Conservation (phyloP, 2,113 vertebrate genomes). For the Ursus arctos region DNA sequence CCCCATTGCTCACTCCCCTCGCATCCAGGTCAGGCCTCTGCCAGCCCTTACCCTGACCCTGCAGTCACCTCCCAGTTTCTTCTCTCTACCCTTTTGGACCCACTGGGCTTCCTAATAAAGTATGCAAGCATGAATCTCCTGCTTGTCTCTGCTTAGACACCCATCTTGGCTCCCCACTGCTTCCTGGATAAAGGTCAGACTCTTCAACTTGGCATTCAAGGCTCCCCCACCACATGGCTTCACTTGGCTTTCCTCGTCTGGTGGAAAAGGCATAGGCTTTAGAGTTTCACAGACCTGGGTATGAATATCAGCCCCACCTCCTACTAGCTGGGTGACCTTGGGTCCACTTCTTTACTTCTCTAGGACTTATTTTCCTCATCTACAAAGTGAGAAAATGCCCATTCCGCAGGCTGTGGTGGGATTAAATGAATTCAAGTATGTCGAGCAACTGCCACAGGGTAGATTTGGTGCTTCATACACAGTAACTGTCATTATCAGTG, state of each 20-base stretch:
- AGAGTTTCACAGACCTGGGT: slow-evolving; percentile 6
- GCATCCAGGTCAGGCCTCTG: not conserved
- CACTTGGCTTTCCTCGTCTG: slow-evolving; percentile 41
- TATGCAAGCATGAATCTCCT: slow-evolving; percentile 28
- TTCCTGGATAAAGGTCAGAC: slow-evolving; percentile 52
- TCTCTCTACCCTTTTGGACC: not conserved
- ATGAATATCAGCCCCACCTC: slow-evolving; percentile 7
- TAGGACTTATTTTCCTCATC: slow-evolving; percentile 54
- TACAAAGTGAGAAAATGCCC: slow-evolving; percentile 49
- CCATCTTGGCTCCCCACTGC: slow-evolving; percentile 17
- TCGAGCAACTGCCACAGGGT: not conserved
- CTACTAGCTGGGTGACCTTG: not conserved
- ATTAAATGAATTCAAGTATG: slow-evolving; percentile 38
- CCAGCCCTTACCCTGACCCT: not conserved
- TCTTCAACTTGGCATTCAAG: slow-evolving; percentile 46
- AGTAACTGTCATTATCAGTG: slow-evolving; percentile 16
- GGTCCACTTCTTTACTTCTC: slow-evolving; percentile 28
- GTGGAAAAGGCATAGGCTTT: not conserved
- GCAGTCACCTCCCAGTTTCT: not conserved
- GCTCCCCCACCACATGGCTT: not conserved
- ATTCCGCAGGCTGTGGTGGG: not conserved
- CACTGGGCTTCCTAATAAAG: slow-evolving; percentile 29
- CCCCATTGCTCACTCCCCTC: not conserved
- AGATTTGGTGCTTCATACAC: slow-evolving; percentile 3
- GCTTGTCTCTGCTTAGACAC: not conserved